Percentiles rank a stretch among this genome's conserved stretches.
Evolutionary conservation across 2,797 vertebrate genomes (phyloP).

Genomic region (Microcaecilia unicolor): DNA sequence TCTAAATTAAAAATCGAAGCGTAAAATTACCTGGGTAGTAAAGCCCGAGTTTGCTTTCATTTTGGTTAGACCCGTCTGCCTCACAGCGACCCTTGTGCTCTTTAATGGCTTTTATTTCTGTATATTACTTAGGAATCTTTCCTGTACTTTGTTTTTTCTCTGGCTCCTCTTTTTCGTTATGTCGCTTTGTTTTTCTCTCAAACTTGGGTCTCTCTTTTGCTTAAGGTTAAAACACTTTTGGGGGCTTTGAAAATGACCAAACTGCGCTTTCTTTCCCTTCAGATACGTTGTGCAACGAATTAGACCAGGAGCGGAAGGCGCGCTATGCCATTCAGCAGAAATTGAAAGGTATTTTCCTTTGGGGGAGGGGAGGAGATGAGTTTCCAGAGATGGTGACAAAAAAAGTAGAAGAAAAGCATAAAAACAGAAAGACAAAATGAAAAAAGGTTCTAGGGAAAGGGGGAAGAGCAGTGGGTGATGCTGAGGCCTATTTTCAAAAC

Average conservation of each 20-base stretch:
- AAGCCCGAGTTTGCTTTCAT: conserved; percentile 30
- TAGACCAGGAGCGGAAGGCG: conserved; percentile 88
- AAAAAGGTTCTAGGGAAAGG: background rate
- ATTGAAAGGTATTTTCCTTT: conserved; percentile 71
- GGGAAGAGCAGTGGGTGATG: background rate
- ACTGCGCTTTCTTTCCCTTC: conserved; percentile 17
- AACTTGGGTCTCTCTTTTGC: background rate
- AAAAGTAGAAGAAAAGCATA: too few species aligned
- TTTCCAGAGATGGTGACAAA: too few species aligned
- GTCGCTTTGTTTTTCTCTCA: too few species aligned
- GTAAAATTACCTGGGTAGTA: conserved; percentile 41
- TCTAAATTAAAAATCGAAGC: conserved; percentile 49
- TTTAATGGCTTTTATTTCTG: too few species aligned
- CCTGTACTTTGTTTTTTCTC: background rate
- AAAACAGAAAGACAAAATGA: too few species aligned
- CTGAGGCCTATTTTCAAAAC: too few species aligned
- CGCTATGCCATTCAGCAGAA: conserved; percentile 91
- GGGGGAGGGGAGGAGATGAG: background rate
- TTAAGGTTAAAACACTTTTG: background rate
- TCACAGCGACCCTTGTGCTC: conserved; percentile 36
- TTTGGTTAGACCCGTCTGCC: conserved; percentile 43
- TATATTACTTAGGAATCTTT: conserved; percentile 1
- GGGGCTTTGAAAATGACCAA: conserved; percentile 3
- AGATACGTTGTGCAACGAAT: conserved; percentile 89
- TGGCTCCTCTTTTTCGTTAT: too few species aligned